Percentiles rank a stretch among this genome's conserved stretches.
These are phyloP conservation scores for Cyprinodon variegatus DNA, from an alignment of 2,113 vertebrate species.

Conservation along the genomic window DNA sequence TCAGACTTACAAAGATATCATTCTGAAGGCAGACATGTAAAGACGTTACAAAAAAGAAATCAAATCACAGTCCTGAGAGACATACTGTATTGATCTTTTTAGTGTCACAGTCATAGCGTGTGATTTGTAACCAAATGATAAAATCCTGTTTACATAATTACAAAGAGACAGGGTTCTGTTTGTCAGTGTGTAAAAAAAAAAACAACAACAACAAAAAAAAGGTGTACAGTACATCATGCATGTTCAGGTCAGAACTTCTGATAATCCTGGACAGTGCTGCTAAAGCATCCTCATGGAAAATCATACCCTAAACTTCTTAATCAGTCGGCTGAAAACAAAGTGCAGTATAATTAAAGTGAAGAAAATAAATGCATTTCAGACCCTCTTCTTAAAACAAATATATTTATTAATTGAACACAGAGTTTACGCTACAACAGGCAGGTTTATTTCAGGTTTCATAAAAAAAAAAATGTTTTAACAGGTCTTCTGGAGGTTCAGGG, in stretches of 20 bases:
- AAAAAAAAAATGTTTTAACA: too few species aligned
- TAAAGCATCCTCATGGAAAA: constrained; percentile 6
- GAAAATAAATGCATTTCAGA: background rate
- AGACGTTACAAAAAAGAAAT: constrained; percentile 10
- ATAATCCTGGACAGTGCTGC: constrained; percentile 19
- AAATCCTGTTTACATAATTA: constrained; percentile 11
- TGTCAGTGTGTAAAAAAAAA: constrained; percentile 16
- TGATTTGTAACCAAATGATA: constrained; percentile 22
- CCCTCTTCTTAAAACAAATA: background rate
- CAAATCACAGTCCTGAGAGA: constrained; percentile 69
- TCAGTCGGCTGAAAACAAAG: constrained; percentile 9
- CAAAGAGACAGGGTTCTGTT: constrained; percentile 5
- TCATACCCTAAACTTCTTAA: background rate
- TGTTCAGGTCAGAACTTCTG: constrained; percentile 15
- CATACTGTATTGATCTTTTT: constrained; percentile 58
- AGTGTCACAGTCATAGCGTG: constrained; percentile 45
- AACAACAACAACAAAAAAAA: constrained; percentile 3
- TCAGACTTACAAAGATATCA: constrained; percentile 54
- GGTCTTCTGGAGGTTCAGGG: background rate
- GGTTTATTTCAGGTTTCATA: background rate
- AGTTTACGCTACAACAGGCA: background rate
- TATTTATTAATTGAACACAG: background rate
- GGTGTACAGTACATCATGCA: constrained; percentile 24
- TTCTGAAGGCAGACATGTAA: constrained; percentile 69
- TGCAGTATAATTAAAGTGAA: constrained; percentile 9